phyloP scores from a whole-genome alignment of 2,113 vertebrate genomes.

The Prunella himalayana region DNA sequence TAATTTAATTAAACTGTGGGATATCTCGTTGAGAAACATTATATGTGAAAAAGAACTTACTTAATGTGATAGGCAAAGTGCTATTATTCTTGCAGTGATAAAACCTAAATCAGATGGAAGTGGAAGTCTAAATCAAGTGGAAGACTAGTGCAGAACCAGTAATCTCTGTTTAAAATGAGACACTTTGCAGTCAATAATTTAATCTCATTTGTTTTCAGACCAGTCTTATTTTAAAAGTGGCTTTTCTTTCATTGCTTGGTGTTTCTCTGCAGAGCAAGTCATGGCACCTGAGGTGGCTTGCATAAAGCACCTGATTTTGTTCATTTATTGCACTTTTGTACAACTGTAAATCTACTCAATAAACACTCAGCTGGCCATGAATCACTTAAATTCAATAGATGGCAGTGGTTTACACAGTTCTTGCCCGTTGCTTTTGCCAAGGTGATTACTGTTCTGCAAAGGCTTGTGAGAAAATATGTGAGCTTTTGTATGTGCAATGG shows the following conservation, averaged over 20 bases:
- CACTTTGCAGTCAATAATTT: neutral
- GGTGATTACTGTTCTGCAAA: neutral
- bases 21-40: neutral
- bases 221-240: neutral
- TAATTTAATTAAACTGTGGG: slow-evolving; percentile 42
- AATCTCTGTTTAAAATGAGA: neutral
- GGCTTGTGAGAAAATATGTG: neutral
- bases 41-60: neutral
- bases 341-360: neutral
- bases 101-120: slow-evolving; percentile 4
- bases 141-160: neutral
- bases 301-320: neutral
- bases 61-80: neutral
- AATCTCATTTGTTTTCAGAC: neutral
- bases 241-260: neutral
- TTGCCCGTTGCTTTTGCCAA: neutral
- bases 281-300: neutral
- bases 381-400: neutral
- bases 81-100: slow-evolving; percentile 5
- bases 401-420: neutral
- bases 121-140: slow-evolving; percentile 1
- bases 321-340: neutral
- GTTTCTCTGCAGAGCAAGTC: neutral
- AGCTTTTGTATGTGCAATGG: neutral
- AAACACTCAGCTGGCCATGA: neutral